Conservation (phyloP, 30 jellyfish, hydroid and myxozoan species). For the Hydractinia echinata region DNA sequence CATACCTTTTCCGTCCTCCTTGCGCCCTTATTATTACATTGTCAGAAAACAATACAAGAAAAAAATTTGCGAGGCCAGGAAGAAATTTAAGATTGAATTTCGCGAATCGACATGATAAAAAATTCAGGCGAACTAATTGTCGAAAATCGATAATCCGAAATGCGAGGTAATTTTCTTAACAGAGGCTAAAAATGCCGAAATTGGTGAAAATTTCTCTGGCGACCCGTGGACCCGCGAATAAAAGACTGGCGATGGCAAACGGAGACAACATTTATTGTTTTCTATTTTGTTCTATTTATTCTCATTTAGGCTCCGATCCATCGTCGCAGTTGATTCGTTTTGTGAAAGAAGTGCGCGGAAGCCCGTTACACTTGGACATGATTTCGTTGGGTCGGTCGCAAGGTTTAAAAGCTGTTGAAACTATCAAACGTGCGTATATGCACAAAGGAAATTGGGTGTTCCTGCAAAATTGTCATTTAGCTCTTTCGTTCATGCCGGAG, state of each 20-base stretch:
- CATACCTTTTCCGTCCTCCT: background rate
- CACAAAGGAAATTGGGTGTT: constrained; percentile 80
- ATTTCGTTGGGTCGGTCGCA: constrained; percentile 75
- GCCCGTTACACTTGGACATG: constrained; percentile 59
- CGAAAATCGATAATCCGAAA: too few species aligned
- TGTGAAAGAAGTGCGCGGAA: constrained; percentile 71
- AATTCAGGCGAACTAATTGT: too few species aligned
- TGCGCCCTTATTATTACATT: background rate
- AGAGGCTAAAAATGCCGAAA: too few species aligned
- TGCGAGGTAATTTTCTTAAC: too few species aligned
- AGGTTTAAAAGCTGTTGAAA: constrained; percentile 68
- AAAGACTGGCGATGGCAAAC: too few species aligned
- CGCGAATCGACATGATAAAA: too few species aligned
- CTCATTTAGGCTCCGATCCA: constrained; percentile 50
- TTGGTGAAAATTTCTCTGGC: too few species aligned
- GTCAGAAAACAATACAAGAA: too few species aligned
- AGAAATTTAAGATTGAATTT: too few species aligned
- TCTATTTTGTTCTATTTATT: background rate
- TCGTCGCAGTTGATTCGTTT: constrained; percentile 67
- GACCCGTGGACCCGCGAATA: too few species aligned
- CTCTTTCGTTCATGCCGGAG: constrained; percentile 74
- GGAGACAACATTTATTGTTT: too few species aligned
- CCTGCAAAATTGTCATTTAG: constrained; percentile 81
- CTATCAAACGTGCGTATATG: constrained; percentile 52
- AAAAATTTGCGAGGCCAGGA: too few species aligned